Percentiles rank a stretch among this genome's conserved stretches.
phyloP scores from a whole-genome alignment of 2,113 vertebrate species.

The Xenopus tropicalis region DNA sequence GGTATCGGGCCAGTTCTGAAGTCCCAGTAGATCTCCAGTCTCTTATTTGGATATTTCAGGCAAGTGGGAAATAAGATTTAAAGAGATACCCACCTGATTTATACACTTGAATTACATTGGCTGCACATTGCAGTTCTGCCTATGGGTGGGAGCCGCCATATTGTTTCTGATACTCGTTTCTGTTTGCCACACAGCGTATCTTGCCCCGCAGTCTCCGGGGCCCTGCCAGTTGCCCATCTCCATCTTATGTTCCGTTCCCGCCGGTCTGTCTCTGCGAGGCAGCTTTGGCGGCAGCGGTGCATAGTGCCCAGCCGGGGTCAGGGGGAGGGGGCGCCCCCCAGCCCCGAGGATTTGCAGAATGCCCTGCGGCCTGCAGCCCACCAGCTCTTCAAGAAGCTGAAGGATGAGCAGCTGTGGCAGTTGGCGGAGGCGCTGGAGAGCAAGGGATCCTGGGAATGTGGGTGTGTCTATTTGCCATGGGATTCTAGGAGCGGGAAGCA shows the following conservation, averaged over 20 bases:
- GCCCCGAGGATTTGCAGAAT: conserved; percentile 33
- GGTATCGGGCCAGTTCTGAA: too few species aligned
- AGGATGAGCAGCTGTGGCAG: conserved; percentile 57
- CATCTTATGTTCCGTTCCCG: conserved; percentile 57
- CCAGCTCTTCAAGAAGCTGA: conserved; percentile 62
- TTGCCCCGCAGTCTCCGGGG: conserved; percentile 1
- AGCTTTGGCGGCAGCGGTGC: conserved; percentile 58
- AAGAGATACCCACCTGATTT: too few species aligned
- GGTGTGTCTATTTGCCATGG: conserved; percentile 48
- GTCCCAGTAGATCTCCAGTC: too few species aligned
- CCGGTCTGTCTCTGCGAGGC: conserved; percentile 48
- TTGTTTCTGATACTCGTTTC: too few species aligned
- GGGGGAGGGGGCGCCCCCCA: conserved; percentile 24
- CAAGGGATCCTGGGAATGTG: conserved; percentile 40
- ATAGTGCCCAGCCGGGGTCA: background rate
- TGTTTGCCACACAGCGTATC: background rate
- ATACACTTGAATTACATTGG: too few species aligned
- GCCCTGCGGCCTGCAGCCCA: conserved; percentile 42
- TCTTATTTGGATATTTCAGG: too few species aligned
- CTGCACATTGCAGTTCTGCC: too few species aligned
- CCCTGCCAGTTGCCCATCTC: background rate
- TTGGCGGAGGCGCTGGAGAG: conserved; percentile 57
- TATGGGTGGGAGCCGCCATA: too few species aligned
- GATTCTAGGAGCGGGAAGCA: conserved; percentile 43
- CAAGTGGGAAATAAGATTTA: too few species aligned